Evolutionary conservation across 2,888 invertebrate species (phyloP).

Genomic region (Marronus borbonicus): DNA sequence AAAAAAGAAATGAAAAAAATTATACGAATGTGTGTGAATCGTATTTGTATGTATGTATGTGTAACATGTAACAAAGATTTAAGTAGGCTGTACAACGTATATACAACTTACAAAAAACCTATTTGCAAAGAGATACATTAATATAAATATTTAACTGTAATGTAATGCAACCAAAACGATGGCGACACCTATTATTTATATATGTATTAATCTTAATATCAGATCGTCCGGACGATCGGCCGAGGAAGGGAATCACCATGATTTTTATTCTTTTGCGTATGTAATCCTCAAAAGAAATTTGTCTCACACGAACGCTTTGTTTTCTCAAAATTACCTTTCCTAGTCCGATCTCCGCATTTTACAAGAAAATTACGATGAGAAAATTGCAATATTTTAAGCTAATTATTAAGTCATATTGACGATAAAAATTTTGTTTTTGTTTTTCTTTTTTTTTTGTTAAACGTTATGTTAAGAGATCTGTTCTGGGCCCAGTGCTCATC

Average conservation of each 20-base stretch:
- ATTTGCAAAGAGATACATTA: constrained; percentile 57
- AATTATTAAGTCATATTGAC: constrained; percentile 11
- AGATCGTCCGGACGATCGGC: neutral
- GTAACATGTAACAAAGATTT: constrained; percentile 60
- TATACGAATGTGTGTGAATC: constrained; percentile 55
- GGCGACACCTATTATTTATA: constrained; percentile 21
- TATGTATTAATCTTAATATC: constrained; percentile 9
- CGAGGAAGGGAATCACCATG: neutral
- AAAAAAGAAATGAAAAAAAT: constrained; percentile 48
- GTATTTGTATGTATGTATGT: constrained; percentile 52
- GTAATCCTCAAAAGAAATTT: constrained; percentile 4
- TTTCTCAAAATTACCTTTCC: constrained; percentile 1
- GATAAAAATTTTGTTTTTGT: neutral
- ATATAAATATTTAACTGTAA: constrained; percentile 56
- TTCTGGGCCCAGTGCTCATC: too few relatives aligned
- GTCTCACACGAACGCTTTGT: constrained; percentile 4
- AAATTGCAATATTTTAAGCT: neutral
- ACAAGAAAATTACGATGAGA: neutral
- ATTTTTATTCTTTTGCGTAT: neutral
- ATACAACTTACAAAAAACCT: constrained; percentile 62
- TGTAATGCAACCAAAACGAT: constrained; percentile 49
- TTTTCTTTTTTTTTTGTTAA: neutral
- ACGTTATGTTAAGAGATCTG: too few relatives aligned
- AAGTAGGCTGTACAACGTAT: constrained; percentile 63
- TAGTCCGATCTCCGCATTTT: neutral